Conservation (phyloP, 1,140 invertebrate genomes). For the Camponotus floridanus region DNA sequence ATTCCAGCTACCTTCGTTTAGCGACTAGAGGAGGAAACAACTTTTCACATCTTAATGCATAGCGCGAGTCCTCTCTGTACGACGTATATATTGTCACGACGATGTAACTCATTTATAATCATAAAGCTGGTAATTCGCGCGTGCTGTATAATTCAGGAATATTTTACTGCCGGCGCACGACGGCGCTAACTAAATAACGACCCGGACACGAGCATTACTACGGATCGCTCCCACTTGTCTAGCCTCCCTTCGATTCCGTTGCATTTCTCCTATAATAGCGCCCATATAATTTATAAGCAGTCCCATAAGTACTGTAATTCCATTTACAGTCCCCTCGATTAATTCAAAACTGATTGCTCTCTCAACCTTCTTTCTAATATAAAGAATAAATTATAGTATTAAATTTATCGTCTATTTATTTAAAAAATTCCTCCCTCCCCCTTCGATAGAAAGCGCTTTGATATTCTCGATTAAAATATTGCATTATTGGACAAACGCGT, state of each 20-base stretch:
- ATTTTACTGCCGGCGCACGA: slow-evolving; percentile 51
- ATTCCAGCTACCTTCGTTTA: slow-evolving; percentile 53
- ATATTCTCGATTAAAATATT: neutral
- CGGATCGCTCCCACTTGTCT: slow-evolving; percentile 42
- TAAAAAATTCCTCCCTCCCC: neutral
- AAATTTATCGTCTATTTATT: neutral
- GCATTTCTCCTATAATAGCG: slow-evolving; percentile 17
- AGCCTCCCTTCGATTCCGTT: slow-evolving; percentile 21
- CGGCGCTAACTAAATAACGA: slow-evolving; percentile 57
- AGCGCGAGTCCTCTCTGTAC: slow-evolving; percentile 40
- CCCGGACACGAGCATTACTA: slow-evolving; percentile 20
- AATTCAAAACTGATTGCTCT: neutral
- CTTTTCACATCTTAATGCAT: slow-evolving; percentile 62
- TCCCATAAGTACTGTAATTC: neutral
- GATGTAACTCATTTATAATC: slow-evolving; percentile 61
- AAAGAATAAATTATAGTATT: neutral
- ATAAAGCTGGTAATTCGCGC: slow-evolving; percentile 61
- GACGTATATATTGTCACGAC: slow-evolving; percentile 57
- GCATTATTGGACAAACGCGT: neutral
- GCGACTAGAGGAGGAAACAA: slow-evolving; percentile 57
- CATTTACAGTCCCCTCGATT: slow-evolving; percentile 17
- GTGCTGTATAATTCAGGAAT: slow-evolving; percentile 60
- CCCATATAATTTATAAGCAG: slow-evolving; percentile 38
- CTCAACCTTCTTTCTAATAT: neutral
- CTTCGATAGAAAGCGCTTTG: neutral